phyloP scores from a whole-genome alignment of 2,113 vertebrate genomes.

The Lagopus muta region DNA sequence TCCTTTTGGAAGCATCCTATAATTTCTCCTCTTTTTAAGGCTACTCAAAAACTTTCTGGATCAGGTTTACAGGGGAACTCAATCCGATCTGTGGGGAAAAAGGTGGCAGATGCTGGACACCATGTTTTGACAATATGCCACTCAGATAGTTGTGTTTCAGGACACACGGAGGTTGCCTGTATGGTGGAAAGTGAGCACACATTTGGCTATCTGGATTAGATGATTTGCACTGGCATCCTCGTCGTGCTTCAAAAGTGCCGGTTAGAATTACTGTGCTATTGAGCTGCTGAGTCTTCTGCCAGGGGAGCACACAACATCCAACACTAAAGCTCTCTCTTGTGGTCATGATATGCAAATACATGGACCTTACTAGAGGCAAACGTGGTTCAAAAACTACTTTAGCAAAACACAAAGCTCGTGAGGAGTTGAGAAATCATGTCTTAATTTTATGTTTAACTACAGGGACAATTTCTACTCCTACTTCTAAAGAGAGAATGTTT shows the following conservation, averaged over 20 bases:
- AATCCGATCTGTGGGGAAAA: background rate
- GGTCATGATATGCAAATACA: slow-evolving; percentile 55
- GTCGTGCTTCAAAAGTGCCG: background rate
- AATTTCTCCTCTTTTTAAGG: background rate
- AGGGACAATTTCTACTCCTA: background rate
- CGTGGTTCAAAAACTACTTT: background rate
- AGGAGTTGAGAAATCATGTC: slow-evolving; percentile 10
- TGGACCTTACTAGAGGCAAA: background rate
- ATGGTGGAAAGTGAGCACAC: background rate
- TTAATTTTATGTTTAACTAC: slow-evolving; percentile 22
- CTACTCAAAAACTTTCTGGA: background rate
- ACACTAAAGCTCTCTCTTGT: slow-evolving; percentile 75
- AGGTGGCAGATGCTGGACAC: background rate
- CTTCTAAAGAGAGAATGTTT: background rate
- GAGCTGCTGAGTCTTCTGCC: background rate
- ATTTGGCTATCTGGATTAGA: background rate
- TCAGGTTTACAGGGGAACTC: background rate
- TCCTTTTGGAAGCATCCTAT: background rate
- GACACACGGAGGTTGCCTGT: background rate
- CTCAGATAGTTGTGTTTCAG: background rate
- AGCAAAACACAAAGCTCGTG: background rate
- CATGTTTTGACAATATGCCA: background rate
- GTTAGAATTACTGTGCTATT: background rate
- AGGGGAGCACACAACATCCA: background rate
- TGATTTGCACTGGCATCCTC: background rate